Evolutionary conservation across 2,113 vertebrate species (phyloP), one percentile per base, ranked within the genome.

Genomic region (Hoplias malabaricus): DNA sequence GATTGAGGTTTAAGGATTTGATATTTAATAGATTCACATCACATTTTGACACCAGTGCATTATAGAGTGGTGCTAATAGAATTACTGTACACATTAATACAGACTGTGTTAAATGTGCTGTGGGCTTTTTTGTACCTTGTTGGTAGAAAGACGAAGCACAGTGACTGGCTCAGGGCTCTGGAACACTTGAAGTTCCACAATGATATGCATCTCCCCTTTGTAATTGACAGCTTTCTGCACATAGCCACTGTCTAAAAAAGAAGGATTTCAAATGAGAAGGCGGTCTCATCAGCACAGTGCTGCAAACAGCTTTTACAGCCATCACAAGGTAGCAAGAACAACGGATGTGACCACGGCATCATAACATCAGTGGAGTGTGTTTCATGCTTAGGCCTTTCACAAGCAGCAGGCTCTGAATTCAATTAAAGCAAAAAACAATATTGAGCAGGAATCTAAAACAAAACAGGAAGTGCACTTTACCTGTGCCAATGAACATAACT

Each of bases 401-500:
- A 21, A 50, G 19, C 14, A 46, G 12, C n/a, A n/a, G n/a, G n/a
- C 43, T 1, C 14, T 14, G 38, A 5, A 46, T 11, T 16, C 1
- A 16, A 46, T 3, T n/a, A 42, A 71, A 38, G n/a, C 7, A 5
- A 56, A 11, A 12, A 57, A 33, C 33, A 53, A 5, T 13, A 13
- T n/a, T 23, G 5, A 23, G 34, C 46, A 48, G n/a, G 25, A 27
- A 46, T 43, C 21, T 5, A 31, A 59, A 69, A 48, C 2, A 16
- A 19, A 19, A 19, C 19, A 69, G 43, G 25, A 43, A 69, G 11
- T 27, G 43, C 12, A 59, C 11, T 0, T 13, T 82, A 93, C 93
- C 93, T 56, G 94, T 93, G 84, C 92, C 94, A 23, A 90, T 85
- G 82, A 94, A 95, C 88, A 94, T 90, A 62, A 94, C 88, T 0